Base-by-base conservation (phyloP, 1,140 invertebrate species). In the Myzus persicae region DNA sequence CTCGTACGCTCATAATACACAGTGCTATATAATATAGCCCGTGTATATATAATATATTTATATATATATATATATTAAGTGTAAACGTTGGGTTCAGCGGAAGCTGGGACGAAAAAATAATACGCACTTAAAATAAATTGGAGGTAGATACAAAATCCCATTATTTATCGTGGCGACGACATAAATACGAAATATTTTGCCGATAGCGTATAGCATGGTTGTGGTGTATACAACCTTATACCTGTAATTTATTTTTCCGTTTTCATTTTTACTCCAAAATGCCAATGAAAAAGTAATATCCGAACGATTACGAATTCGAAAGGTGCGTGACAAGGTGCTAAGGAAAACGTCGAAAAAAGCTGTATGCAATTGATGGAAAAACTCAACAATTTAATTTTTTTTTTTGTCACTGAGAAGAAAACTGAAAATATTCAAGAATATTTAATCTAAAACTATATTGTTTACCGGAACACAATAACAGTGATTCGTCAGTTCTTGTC, bases 51-150 rank as follows among this genome's bases (percentile, higher is more conserved):
- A 67, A 59, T 59, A 31, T n/a, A n/a, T n/a, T n/a, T n/a, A n/a
- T 59, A 67, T 67, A 67, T 67, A 31, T 67, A 67, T 31, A n/a
- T 67, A 76, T 76, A 76, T 76, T 84, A 40, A 40, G 82, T 85
- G 84, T 85, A 85, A 26, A 44, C 76, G 59, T n/a, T 24, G n/a
- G 40, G n/a, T 76, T 76, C 31, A n/a, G 20, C 11, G 38, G n/a
- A 38, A 44, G 40, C 2, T 20, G 4, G 36, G 31, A 76, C 1
- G 59, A 91, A 91, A 91, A 91, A 91, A 91, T 91, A 76, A 67
- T 67, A n/a, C 90, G 26, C 59, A 67, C 54, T 91, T 91, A 76
- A 91, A 91, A 42, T 91, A 67, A 59, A 91, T 76, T 91, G 42
- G 44, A 88, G 85, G 85, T 88, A 46, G 42, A 46, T 46, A 20